phyloP scores from a whole-genome alignment of 2,113 vertebrate species.

The Kryptolebias marmoratus region DNA sequence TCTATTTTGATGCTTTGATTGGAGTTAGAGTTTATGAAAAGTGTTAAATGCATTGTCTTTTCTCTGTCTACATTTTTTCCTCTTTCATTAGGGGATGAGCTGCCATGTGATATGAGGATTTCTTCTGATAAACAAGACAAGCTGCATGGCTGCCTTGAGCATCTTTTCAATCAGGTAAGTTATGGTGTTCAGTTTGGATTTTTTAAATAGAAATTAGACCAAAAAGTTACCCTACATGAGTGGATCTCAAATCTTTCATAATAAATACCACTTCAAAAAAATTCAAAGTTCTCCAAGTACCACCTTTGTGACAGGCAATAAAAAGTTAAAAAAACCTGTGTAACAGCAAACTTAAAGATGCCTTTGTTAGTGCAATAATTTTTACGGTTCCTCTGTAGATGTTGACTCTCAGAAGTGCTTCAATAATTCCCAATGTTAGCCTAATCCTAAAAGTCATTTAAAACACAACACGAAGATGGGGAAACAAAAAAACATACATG shows the following conservation, averaged over 20 bases:
- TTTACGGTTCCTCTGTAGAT: neutral
- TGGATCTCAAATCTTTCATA: no score
- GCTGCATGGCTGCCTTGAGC: slow-evolving; percentile 95
- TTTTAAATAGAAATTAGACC: neutral
- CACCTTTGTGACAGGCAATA: no score
- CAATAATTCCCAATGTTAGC: no score
- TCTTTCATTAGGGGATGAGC: slow-evolving; percentile 87
- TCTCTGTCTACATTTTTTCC: neutral
- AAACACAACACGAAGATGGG: slow-evolving; percentile 11
- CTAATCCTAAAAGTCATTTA: neutral
- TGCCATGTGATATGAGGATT: slow-evolving; percentile 97
- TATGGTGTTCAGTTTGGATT: neutral
- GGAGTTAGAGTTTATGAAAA: slow-evolving; percentile 6
- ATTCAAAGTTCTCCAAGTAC: no score
- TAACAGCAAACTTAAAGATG: no score
- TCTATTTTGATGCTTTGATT: slow-evolving; percentile 6
- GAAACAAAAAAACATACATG: slow-evolving; percentile 27
- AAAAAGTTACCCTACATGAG: neutral
- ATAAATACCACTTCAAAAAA: no score
- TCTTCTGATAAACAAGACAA: slow-evolving; percentile 97
- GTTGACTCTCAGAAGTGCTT: neutral
- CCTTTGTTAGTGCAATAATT: no score
- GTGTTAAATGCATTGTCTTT: slow-evolving; percentile 2
- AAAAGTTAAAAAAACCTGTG: no score
- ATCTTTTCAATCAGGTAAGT: slow-evolving; percentile 96